phyloP scores from a whole-genome alignment of 1,140 invertebrate genomes.

The Zaprionus davidi region DNA sequence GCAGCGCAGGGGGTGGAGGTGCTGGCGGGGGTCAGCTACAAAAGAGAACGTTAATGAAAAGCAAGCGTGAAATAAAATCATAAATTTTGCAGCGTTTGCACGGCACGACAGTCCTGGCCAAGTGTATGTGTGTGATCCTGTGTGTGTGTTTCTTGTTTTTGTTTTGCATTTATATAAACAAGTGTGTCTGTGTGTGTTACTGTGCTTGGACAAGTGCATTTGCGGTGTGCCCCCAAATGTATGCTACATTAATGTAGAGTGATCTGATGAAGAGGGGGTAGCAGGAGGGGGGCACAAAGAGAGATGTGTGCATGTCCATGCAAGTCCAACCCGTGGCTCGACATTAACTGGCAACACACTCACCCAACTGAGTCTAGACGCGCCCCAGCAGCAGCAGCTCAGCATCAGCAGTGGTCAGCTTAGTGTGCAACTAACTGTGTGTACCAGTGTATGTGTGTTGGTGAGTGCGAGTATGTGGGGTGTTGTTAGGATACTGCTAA shows the following conservation, averaged over 20 bases:
- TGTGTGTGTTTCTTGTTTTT: conserved; percentile 42
- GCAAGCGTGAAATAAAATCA: conserved; percentile 83
- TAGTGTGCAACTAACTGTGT: conserved; percentile 44
- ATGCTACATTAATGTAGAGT: conserved; percentile 69
- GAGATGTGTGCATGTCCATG: conserved; percentile 22
- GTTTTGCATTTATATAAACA: conserved; percentile 63
- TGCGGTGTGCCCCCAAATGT: conserved; percentile 69
- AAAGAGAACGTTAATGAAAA: conserved; percentile 76
- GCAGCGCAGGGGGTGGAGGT: conserved; percentile 26
- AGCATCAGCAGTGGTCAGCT: conserved; percentile 58
- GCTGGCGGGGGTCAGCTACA: conserved; percentile 21
- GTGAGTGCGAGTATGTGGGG: conserved; percentile 8
- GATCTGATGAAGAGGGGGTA: conserved; percentile 30
- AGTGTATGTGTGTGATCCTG: conserved; percentile 15
- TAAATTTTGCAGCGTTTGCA: conserved; percentile 72
- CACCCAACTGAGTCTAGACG: conserved; percentile 51
- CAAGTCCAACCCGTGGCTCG: conserved; percentile 36
- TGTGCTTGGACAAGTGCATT: conserved; percentile 68
- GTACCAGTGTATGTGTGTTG: background rate
- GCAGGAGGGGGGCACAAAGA: background rate
- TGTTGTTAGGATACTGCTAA: conserved; percentile 28
- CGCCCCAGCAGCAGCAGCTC: conserved; percentile 21
- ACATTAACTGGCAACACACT: conserved; percentile 50
- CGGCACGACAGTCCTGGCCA: conserved; percentile 25
- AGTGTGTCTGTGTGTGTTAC: conserved; percentile 18